Evolutionary conservation across 2,888 invertebrate species (phyloP), one percentile per base, ranked within the genome.

Genomic region (Euzetes globulus): DNA sequence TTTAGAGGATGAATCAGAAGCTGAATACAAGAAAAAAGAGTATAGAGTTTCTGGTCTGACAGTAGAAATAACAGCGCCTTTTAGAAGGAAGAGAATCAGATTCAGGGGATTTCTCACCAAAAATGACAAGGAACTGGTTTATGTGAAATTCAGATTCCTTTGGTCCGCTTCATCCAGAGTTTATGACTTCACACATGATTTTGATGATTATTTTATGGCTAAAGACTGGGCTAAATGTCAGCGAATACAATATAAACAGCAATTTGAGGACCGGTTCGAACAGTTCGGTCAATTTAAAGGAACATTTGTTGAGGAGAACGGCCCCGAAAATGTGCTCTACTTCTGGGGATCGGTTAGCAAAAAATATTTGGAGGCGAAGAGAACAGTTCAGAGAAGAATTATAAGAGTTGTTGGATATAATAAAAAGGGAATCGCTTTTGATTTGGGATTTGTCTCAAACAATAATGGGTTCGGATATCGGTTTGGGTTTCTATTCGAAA

Each of bases 31-130:
- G 65, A 15, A 60, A 1, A 70, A 13, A 25, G 73, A 73, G 29
- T 73, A 73, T 29, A 63, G n/a, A 65, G 63, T 47, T 1, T 60
- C 17, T 70, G 73, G 73, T 29, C 50, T 73, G 9, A 11, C 22
- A 6, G 72, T 73, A 33, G 73, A 73, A 41, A 19, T 63, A 29
- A 7, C 41, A 13, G 3, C 37, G n/a, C 25, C 47, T 5, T 63
- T 63, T 25, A 73, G 33, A 25, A 73, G 22, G 17, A 63, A 17
- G 15, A 29, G 73, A 41, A 73, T 73, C 29, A 68, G 71, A 19
- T 73, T 73, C 41, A 37, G 73, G 19, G 73, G 73, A 25, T 73
- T 68, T 73, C 73, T 73, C 2, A n/a, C 1, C n/a, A 73, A 73
- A 17, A 65, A 73, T 73, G 65, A 68, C 58, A 22, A 25, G 4